phyloP scores from a whole-genome alignment of 2,797 vertebrate species.

The Sebastes nivosus region DNA sequence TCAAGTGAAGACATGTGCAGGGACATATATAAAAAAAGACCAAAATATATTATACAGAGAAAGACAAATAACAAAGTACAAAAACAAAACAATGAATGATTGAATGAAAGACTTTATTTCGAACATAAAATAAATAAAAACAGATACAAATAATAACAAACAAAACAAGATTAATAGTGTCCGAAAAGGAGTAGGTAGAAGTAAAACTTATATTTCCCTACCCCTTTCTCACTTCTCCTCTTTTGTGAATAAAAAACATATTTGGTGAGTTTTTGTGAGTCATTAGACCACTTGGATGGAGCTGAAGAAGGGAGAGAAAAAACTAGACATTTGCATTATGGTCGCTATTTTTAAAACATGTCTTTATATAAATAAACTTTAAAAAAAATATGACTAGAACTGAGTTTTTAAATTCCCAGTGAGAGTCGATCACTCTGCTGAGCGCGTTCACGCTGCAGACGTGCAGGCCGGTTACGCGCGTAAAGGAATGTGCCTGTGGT shows the following conservation, averaged over 20 bases:
- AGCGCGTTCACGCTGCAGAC: constrained; percentile 16
- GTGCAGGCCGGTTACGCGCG: constrained; percentile 45
- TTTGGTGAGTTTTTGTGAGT: not conserved
- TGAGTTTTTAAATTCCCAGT: not conserved
- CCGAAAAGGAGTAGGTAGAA: no score
- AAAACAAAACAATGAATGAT: no score
- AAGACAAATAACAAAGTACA: no score
- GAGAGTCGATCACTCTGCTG: not conserved
- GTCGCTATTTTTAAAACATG: not conserved
- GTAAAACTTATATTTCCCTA: no score
- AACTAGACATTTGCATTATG: not conserved
- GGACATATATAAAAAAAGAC: no score
- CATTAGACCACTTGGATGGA: not conserved
- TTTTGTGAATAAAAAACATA: not conserved
- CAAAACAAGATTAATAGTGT: no score
- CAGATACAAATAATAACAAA: no score
- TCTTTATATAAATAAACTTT: not conserved
- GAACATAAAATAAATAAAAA: no score
- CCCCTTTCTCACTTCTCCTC: no score
- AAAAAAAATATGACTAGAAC: not conserved
- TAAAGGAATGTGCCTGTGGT: constrained; percentile 65
- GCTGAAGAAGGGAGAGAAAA: not conserved
- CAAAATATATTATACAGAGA: no score
- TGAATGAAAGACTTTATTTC: no score
- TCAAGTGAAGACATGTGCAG: no score